Evolutionary conservation across 1,140 invertebrate species (phyloP).

Genomic region (Drosophila santomea): DNA sequence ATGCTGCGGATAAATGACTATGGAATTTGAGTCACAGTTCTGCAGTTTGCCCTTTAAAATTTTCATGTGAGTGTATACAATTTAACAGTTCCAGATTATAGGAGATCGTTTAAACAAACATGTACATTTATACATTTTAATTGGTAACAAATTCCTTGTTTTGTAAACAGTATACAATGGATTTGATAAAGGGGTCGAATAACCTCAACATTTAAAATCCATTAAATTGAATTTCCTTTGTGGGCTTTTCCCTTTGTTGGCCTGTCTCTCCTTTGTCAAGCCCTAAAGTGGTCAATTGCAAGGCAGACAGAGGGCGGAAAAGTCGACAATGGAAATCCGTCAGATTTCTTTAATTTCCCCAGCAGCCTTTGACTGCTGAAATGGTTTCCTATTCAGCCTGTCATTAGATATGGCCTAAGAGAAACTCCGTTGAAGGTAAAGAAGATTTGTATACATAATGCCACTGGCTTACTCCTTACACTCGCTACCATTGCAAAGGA

Average conservation of each 20-base stretch:
- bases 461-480: too few species aligned
- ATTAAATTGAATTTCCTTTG: slow-evolving; percentile 44
- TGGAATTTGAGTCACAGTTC: too few species aligned
- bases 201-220: slow-evolving; percentile 28
- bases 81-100: neutral
- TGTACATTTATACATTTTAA: neutral
- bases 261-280: slow-evolving; percentile 24
- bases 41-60: too few species aligned
- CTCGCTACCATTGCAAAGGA: too few species aligned
- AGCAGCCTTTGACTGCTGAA: slow-evolving; percentile 31
- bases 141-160: slow-evolving; percentile 11
- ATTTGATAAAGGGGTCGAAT: slow-evolving; percentile 3
- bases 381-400: slow-evolving; percentile 6
- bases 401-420: slow-evolving; percentile 15
- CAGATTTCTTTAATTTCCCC: slow-evolving; percentile 43
- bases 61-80: too few species aligned
- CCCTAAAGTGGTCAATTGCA: slow-evolving; percentile 40
- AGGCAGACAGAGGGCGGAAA: slow-evolving; percentile 16
- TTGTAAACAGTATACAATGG: slow-evolving; percentile 1
- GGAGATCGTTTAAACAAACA: neutral
- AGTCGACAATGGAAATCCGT: slow-evolving; percentile 51
- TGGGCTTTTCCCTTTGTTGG: slow-evolving; percentile 34
- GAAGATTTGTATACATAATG: neutral
- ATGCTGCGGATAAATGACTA: too few species aligned
- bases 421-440: slow-evolving; percentile 1